Evolutionary conservation across 2,113 vertebrate genomes (phyloP).

Genomic region (Thermophis baileyi): DNA sequence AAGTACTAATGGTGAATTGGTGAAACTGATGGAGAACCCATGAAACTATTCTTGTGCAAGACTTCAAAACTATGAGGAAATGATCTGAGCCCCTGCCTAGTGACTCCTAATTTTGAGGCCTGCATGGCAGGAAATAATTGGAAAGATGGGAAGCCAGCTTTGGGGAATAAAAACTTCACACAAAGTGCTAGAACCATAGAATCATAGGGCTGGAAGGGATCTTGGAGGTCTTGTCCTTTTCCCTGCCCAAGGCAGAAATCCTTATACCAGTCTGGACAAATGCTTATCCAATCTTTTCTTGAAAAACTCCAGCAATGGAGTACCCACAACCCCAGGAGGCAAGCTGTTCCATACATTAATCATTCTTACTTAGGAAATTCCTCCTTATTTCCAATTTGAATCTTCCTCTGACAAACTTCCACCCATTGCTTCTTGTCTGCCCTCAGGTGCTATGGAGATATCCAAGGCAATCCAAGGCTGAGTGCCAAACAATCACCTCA

Average conservation of each 20-base stretch:
- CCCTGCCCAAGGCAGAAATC: not conserved
- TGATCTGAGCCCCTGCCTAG: too few species aligned
- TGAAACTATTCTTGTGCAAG: not conserved
- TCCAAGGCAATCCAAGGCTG: not conserved
- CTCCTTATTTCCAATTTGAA: not conserved
- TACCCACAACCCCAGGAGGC: not conserved
- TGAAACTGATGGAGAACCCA: not conserved
- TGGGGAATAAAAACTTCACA: not conserved
- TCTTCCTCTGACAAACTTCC: not conserved
- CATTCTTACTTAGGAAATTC: not conserved
- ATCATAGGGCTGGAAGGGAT: not conserved
- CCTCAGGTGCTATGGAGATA: not conserved
- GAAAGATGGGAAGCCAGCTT: not conserved
- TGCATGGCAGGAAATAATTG: not conserved
- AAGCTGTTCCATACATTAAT: not conserved
- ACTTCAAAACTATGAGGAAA: not conserved
- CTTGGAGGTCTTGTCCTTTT: not conserved
- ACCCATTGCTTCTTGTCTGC: not conserved
- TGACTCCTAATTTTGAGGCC: not conserved
- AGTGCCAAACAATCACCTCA: not conserved
- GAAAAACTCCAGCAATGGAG: not conserved
- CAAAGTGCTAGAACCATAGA: not conserved
- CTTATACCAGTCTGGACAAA: not conserved
- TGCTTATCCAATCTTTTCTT: not conserved
- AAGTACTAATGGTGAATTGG: not conserved